Base-by-base conservation (phyloP, 2,888 invertebrate genomes). In the Eristalis tenax region DNA sequence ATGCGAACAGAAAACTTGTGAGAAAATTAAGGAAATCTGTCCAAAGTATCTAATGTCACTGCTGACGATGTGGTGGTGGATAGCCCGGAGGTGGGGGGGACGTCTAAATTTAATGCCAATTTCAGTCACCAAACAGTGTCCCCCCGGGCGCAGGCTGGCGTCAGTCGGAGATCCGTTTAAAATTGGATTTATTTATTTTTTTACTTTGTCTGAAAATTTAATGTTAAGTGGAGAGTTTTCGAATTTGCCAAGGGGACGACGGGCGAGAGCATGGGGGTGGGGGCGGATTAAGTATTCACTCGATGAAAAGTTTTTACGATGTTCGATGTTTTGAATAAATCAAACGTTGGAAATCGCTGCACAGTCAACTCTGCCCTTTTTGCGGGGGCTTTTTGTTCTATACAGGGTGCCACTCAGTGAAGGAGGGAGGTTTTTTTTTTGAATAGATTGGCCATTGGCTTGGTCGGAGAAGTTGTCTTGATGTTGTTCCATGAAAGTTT, bases 201-300 rank as follows among this genome's bases (percentile, higher is more conserved):
- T 50, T 69, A 1, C 71, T 71, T 40, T 38, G 23, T 69, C 69
- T 77, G 69, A 79, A 79, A 79, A 66, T 79, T 79, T 79, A 79
- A 79, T 79, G 66, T 79, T 79, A 79, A 79, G 79, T 79, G 79
- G 73, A 43, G 71, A 79, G 79, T 73, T 73, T 79, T 79, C 71
- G 32, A 73, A 61, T 79, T 79, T 59, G 4, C 26, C 11, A 11
- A 23, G 26, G 13, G 22, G 56, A 6, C 4, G 23, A 6, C 15
- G 26, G 26, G 1, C 26, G 26, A 3, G 26, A 26, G 50, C 4
- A 18, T 6, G 50, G 13, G 59, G 26, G 13, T 18, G 13, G 59
- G 26, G 13, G 5, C 0, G 26, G 26, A 26, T 59, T 59, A 59
- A 26, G 23, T 13, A 13, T 59, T 59, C 26, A 26, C 1, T 3